A percentile compares a stretch with the other conserved stretches of the same genome.
These are phyloP conservation scores for Argentina silus DNA, from an alignment of 2,797 vertebrate species.

Conservation along the genomic window DNA sequence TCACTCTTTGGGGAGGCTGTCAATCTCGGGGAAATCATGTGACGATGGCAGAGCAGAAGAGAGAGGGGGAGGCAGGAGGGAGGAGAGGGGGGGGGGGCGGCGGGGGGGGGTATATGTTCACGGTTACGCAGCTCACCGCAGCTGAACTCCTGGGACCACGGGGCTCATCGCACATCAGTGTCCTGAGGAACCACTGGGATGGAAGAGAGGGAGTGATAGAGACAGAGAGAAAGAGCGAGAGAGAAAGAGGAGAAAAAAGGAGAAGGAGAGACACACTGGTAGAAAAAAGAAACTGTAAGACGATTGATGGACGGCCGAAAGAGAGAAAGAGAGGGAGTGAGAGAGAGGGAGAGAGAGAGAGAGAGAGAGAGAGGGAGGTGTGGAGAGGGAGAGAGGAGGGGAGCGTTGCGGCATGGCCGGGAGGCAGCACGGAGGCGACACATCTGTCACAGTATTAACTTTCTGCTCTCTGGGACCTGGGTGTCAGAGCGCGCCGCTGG, in stretches of 20 bases:
- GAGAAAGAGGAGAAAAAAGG: background rate
- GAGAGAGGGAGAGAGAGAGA: background rate
- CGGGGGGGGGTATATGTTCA: background rate
- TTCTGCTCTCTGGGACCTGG: conserved; percentile 91
- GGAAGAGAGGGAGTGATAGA: conserved; percentile 76
- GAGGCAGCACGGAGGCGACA: conserved; percentile 88
- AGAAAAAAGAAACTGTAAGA: background rate
- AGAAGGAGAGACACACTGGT: background rate
- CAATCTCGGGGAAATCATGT: conserved; percentile 93
- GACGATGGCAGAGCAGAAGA: conserved; percentile 75
- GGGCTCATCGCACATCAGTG: conserved; percentile 83
- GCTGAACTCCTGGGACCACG: conserved; percentile 90
- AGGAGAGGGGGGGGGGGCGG: background rate
- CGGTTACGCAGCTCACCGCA: conserved; percentile 74
- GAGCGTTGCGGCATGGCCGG: conserved; percentile 85
- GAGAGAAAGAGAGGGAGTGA: background rate
- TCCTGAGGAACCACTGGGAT: conserved; percentile 69
- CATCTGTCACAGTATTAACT: conserved; percentile 97
- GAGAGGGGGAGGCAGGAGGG: background rate
- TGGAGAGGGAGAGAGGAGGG: background rate
- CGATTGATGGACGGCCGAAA: background rate
- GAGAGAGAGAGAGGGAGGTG: background rate
- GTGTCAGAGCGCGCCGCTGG: conserved; percentile 76
- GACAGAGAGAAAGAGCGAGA: conserved; percentile 53
- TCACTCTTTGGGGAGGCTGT: conserved; percentile 97